Base-by-base conservation (phyloP, 2,113 vertebrate species). In the Amphiprion ocellaris region DNA sequence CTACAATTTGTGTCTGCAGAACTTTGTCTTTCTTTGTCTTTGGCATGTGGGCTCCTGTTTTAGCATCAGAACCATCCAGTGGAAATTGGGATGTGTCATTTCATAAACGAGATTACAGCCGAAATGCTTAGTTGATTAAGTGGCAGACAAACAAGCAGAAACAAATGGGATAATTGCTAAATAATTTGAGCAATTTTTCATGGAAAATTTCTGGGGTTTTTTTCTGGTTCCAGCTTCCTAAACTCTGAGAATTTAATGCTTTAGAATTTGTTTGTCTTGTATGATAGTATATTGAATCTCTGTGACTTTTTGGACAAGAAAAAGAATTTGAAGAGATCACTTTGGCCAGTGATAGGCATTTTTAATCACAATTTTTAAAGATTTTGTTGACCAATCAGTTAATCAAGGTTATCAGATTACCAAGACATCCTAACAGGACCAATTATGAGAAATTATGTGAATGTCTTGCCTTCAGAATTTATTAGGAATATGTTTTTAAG, bases 1-100 rank as follows among this genome's bases (percentile, higher is more conserved):
- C 87, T 82, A 75, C 68, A 79, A 62, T 83, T 79, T 87, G 74
- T 49, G 30, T 74, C 39, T 63, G 41, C 49, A 37, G 28, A 82
- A 75, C 56, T 71, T 63, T 65, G 61, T 44, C 1, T 41, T 24
- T 26, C 56, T 71, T 63, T 65, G 61, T 44, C 0, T 41, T 24
- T 26, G 59, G 23, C 21, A 53, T 74, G 50, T 76, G 53, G 62
- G 54, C 46, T 10, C 26, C 30, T 41, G 12, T 61, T 67, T 61
- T 10, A 33, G 28, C 63, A 15, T 55, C 33, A 2, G 0, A 63
- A 44, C 39, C 58, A 58, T 55, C 39, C 60, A 24, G 23, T 16
- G 10, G 50, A 58, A 39, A 19, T 74, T 16, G 23, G 23, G 37
- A n/a, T 47, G 30, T 65, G 10, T 66, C 39, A n/a, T n/a, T 39